A percentile compares a stretch with the other conserved stretches of the same genome.
These are phyloP conservation scores for Catharus ustulatus DNA, from an alignment of 2,797 vertebrate genomes.

Conservation along the genomic window DNA sequence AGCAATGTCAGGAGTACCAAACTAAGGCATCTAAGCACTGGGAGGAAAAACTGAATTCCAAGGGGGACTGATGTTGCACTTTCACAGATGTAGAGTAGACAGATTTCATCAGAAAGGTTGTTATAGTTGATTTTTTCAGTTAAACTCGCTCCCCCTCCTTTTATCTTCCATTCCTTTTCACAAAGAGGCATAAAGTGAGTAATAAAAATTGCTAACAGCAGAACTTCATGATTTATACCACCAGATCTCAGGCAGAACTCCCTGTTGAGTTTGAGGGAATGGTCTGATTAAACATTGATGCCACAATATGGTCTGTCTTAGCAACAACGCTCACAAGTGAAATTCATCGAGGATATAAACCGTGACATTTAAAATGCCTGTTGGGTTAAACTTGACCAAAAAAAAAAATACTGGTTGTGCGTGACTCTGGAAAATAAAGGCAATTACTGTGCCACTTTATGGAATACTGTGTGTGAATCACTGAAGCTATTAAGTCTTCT, in stretches of 20 bases:
- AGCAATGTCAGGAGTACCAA: not conserved
- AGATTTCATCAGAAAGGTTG: not conserved
- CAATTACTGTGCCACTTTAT: not conserved
- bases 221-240: slow-evolving; percentile 22
- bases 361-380: slow-evolving; percentile 4
- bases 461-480: not conserved
- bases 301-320: slow-evolving; percentile 59
- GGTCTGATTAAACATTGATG: slow-evolving; percentile 67
- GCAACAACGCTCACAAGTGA: slow-evolving; percentile 30
- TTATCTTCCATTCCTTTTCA: not conserved
- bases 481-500: not conserved
- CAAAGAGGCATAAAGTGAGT: not conserved
- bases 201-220: slow-evolving; percentile 31
- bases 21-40: not conserved
- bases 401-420: not conserved
- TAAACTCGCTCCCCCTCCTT: not conserved
- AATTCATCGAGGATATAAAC: slow-evolving; percentile 42
- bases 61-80: not conserved
- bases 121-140: not conserved
- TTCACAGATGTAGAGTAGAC: not conserved
- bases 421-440: not conserved
- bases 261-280: slow-evolving; percentile 45
- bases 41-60: not conserved
- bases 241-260: slow-evolving; percentile 35
- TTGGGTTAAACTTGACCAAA: slow-evolving; percentile 20